A percentile compares a stretch with the other conserved stretches of the same genome.
phyloP scores from a whole-genome alignment of 1,140 invertebrate species.

The Nilaparvata lugens region DNA sequence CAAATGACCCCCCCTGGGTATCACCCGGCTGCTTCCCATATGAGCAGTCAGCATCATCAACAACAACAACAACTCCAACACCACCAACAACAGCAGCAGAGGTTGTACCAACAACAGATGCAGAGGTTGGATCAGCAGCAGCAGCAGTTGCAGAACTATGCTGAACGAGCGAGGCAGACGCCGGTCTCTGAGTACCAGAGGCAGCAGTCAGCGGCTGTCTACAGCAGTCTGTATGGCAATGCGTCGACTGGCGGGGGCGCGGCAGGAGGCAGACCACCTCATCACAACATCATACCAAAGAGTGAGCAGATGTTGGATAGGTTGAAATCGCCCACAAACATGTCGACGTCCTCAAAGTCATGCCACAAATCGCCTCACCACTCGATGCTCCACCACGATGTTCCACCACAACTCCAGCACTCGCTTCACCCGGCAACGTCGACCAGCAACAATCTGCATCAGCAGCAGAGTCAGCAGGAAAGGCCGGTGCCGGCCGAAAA shows the following conservation, averaged over 20 bases:
- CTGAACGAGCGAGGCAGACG: background rate
- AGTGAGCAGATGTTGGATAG: background rate
- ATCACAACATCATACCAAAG: background rate
- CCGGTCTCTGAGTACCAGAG: background rate
- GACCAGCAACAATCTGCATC: background rate
- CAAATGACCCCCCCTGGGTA: background rate
- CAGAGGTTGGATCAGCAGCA: background rate
- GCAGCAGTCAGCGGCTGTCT: background rate
- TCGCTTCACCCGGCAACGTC: background rate
- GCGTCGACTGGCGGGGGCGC: background rate
- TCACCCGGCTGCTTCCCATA: background rate
- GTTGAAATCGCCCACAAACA: constrained; percentile 23
- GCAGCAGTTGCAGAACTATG: background rate
- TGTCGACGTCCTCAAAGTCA: constrained; percentile 31
- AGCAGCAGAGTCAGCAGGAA: background rate
- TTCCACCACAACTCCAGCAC: background rate
- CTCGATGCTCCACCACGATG: background rate
- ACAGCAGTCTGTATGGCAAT: background rate
- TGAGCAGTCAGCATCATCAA: background rate
- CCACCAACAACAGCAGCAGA: background rate
- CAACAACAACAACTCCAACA: constrained; percentile 12
- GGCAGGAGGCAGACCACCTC: background rate
- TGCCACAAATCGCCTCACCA: constrained; percentile 1
- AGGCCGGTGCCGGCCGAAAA: constrained; percentile 31
- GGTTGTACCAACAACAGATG: background rate